These are phyloP conservation scores for Euspilapteryx auroguttella DNA, from an alignment of 2,888 invertebrate species.

Conservation along the genomic window DNA sequence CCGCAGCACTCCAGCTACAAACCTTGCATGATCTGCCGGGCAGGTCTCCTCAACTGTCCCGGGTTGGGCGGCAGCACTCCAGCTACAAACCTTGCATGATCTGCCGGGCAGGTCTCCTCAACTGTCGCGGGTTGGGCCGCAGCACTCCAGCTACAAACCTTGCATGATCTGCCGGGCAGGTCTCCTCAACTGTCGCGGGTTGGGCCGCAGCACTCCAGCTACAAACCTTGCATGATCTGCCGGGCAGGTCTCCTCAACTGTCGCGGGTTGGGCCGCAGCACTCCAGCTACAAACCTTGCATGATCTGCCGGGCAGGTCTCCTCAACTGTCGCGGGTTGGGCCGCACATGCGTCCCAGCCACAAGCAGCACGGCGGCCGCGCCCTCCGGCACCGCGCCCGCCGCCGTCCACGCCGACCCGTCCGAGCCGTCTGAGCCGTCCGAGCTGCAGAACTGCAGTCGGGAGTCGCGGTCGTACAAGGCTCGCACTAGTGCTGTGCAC, in stretches of 20 bases:
- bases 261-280: constrained; percentile 2
- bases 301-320: constrained; percentile 8
- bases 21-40: too few species aligned
- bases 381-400: constrained; percentile 39
- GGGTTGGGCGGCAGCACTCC: too few species aligned
- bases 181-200: too few species aligned
- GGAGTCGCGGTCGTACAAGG: constrained; percentile 84
- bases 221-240: not conserved
- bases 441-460: constrained; percentile 60
- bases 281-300: constrained; percentile 2
- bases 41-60: too few species aligned
- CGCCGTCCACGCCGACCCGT: constrained; percentile 14
- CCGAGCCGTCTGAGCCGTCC: not conserved
- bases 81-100: too few species aligned
- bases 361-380: constrained; percentile 27
- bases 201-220: too few species aligned
- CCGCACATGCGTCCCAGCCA: constrained; percentile 12
- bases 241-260: constrained; percentile 1
- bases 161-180: too few species aligned
- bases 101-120: too few species aligned
- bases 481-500: constrained; percentile 74
- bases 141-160: too few species aligned
- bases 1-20: too few species aligned
- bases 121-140: too few species aligned
- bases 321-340: constrained; percentile 6